Conservation (phyloP, 1,140 invertebrate genomes). For the Pseudobourletiella spinata region DNA sequence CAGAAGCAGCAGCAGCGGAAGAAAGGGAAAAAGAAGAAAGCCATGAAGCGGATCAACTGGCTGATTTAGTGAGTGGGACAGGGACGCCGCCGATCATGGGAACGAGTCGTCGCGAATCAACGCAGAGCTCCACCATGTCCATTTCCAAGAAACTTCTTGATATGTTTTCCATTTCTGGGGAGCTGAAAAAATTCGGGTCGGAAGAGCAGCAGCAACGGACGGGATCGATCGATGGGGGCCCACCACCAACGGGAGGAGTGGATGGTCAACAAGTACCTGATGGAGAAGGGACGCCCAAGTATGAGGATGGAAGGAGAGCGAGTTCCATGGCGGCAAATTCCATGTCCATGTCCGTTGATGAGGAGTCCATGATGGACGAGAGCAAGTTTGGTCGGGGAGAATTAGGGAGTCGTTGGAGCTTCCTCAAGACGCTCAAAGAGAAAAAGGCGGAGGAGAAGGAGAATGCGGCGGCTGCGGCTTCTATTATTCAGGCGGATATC, state of each 20-base stretch:
- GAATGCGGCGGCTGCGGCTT: slow-evolving; percentile 31
- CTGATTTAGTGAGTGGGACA: slow-evolving; percentile 13
- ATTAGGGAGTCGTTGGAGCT: slow-evolving; percentile 77
- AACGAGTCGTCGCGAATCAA: slow-evolving; percentile 30
- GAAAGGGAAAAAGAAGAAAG: not conserved
- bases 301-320: not conserved
- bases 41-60: slow-evolving; percentile 1
- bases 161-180: slow-evolving; percentile 33
- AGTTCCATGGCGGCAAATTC: slow-evolving; percentile 8
- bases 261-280: not conserved
- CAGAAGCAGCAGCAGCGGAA: not conserved
- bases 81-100: slow-evolving; percentile 13
- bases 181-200: slow-evolving; percentile 28
- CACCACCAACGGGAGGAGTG: not conserved
- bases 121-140: slow-evolving; percentile 29
- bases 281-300: not conserved
- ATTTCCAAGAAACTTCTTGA: slow-evolving; percentile 34
- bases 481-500: slow-evolving; percentile 27
- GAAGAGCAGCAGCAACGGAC: slow-evolving; percentile 13
- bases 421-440: slow-evolving; percentile 78
- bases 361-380: slow-evolving; percentile 43
- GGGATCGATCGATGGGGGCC: slow-evolving; percentile 20
- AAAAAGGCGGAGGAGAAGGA: slow-evolving; percentile 72
- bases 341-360: slow-evolving; percentile 28
- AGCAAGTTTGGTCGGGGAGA: slow-evolving; percentile 38